phyloP scores from a whole-genome alignment of 92 coral and sea anemone species.

The Epizoanthus fatuus region DNA sequence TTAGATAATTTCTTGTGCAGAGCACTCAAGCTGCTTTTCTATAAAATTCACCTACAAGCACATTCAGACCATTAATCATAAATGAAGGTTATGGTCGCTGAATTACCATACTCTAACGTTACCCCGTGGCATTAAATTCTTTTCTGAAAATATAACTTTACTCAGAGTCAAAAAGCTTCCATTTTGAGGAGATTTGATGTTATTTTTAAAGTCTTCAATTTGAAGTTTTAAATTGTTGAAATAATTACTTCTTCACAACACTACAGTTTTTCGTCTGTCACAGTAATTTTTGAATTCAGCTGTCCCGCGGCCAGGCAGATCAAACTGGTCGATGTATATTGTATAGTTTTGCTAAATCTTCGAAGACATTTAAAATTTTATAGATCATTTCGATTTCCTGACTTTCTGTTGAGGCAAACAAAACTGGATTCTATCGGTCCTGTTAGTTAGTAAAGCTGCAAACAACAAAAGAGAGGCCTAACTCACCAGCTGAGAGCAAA shows the following conservation, averaged over 20 bases:
- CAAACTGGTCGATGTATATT: background rate
- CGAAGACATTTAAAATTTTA: background rate
- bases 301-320: slow-evolving; percentile 11
- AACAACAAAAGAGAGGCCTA: background rate
- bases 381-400: background rate
- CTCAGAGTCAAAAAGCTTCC: background rate
- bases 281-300: background rate
- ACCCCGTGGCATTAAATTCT: background rate
- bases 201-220: background rate
- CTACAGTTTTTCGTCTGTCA: background rate
- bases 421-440: background rate
- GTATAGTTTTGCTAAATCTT: background rate
- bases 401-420: background rate
- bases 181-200: background rate
- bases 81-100: slow-evolving; percentile 23
- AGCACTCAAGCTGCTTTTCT: slow-evolving; percentile 3
- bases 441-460: background rate
- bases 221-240: background rate
- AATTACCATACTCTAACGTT: slow-evolving; percentile 47
- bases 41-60: slow-evolving; percentile 15
- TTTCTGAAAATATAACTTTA: slow-evolving; percentile 1
- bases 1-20: background rate
- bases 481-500: slow-evolving; percentile 25
- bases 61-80: slow-evolving; percentile 36
- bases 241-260: background rate